phyloP scores from a whole-genome alignment of 2,888 invertebrate species.

The Volucella zonaria region DNA sequence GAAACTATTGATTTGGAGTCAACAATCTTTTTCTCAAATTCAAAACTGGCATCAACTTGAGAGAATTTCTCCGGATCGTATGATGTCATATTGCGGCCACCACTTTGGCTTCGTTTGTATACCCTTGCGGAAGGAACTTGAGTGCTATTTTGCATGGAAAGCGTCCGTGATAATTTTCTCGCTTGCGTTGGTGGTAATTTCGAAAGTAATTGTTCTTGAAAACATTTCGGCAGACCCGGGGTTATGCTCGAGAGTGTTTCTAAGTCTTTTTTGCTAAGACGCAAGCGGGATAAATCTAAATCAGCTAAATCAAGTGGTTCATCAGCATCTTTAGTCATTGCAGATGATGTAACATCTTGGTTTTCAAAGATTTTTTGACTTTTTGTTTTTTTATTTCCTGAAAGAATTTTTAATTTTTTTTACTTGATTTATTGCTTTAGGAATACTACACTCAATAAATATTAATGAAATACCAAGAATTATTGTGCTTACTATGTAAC shows the following conservation, averaged over 20 bases:
- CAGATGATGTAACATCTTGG: conserved; percentile 23
- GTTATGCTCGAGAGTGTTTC: conserved; percentile 88
- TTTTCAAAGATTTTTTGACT: conserved; percentile 59
- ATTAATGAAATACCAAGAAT: background rate
- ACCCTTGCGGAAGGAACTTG: conserved; percentile 75
- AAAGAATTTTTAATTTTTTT: conserved; percentile 38
- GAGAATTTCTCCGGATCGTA: conserved; percentile 42
- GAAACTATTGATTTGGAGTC: conserved; percentile 42
- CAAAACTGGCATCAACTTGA: conserved; percentile 22
- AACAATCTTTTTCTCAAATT: conserved; percentile 35
- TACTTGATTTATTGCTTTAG: background rate
- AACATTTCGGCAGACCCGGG: conserved; percentile 88
- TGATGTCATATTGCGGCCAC: conserved; percentile 79
- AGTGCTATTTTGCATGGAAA: conserved; percentile 82
- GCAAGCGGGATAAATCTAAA: conserved; percentile 87
- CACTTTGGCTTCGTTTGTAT: conserved; percentile 82
- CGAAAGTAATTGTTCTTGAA: conserved; percentile 88
- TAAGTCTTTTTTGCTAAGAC: conserved; percentile 88
- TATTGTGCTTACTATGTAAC: background rate
- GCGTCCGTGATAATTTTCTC: conserved; percentile 86
- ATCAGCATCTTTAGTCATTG: conserved; percentile 67
- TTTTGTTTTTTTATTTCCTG: conserved; percentile 74
- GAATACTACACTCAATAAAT: conserved; percentile 15
- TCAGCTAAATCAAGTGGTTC: conserved; percentile 84
- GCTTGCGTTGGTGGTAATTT: conserved; percentile 88